Conservation (phyloP, 1,140 invertebrate genomes). For the Goniozus legneri region DNA sequence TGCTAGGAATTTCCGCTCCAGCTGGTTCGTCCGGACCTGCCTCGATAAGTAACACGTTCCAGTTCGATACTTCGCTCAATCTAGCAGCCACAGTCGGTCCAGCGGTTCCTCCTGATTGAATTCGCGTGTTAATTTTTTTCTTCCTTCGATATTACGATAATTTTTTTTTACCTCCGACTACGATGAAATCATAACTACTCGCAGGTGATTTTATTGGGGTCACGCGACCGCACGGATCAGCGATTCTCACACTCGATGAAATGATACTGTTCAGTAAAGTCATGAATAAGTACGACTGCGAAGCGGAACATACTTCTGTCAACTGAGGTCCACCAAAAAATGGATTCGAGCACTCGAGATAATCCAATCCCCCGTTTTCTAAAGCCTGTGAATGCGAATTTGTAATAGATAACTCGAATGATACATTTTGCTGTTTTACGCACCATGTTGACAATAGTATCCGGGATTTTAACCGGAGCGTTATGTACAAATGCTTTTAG, state of each 20-base stretch:
- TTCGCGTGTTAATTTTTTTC: conserved; percentile 2
- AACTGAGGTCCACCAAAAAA: conserved; percentile 24
- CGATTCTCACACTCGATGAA: conserved; percentile 47
- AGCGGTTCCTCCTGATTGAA: conserved; percentile 39
- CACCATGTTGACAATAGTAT: too few species aligned
- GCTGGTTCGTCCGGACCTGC: conserved; percentile 55
- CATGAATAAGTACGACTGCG: conserved; percentile 16
- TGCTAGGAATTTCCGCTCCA: conserved; percentile 39
- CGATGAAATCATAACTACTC: conserved; percentile 69
- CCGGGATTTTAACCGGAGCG: too few species aligned
- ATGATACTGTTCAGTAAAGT: conserved; percentile 44
- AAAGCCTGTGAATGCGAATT: too few species aligned
- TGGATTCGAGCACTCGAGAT: conserved; percentile 14
- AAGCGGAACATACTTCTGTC: conserved; percentile 20
- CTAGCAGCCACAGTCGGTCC: conserved; percentile 47
- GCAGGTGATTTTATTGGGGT: conserved; percentile 23
- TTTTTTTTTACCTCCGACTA: conserved; percentile 70
- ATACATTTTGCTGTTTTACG: too few species aligned
- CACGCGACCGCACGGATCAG: conserved; percentile 42
- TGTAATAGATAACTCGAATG: too few species aligned
- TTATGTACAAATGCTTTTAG: too few species aligned
- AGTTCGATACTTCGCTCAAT: conserved; percentile 44
- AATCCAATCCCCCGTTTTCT: background rate
- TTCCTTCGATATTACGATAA: too few species aligned
- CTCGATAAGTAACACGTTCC: conserved; percentile 56